Conservation (phyloP, 2,888 invertebrate species). For the Lasioglossum oenotherae region DNA sequence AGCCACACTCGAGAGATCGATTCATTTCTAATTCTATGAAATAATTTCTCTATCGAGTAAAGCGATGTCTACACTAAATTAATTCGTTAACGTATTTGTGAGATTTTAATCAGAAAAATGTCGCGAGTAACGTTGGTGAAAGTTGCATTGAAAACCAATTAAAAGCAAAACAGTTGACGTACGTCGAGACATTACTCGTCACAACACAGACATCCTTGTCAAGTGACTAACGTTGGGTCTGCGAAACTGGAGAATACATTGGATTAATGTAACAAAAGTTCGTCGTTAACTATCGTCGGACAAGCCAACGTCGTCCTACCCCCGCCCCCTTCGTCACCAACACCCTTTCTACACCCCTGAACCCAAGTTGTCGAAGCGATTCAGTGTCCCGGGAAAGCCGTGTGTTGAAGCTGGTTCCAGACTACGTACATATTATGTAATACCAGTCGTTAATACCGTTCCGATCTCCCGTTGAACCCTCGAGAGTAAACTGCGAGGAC, state of each 20-base stretch:
- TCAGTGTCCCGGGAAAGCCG: neutral
- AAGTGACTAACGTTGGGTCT: constrained; percentile 31
- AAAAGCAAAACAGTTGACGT: too few relatives aligned
- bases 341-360: neutral
- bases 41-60: neutral
- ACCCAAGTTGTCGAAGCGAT: neutral
- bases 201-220: constrained; percentile 10
- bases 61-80: neutral
- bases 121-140: too few relatives aligned
- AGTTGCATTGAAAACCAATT: too few relatives aligned
- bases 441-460: constrained; percentile 9
- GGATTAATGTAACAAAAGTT: constrained; percentile 21
- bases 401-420: neutral
- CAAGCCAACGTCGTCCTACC: constrained; percentile 19
- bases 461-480: constrained; percentile 25
- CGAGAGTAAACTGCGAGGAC: constrained; percentile 7
- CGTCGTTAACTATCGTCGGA: constrained; percentile 28
- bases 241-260: neutral
- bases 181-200: neutral
- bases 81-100: neutral
- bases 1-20: neutral
- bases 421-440: constrained; percentile 7
- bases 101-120: too few relatives aligned
- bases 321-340: too few relatives aligned
- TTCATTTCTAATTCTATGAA: neutral